phyloP scores from a whole-genome alignment of 2,888 invertebrate genomes.

The Philaethria dido region DNA sequence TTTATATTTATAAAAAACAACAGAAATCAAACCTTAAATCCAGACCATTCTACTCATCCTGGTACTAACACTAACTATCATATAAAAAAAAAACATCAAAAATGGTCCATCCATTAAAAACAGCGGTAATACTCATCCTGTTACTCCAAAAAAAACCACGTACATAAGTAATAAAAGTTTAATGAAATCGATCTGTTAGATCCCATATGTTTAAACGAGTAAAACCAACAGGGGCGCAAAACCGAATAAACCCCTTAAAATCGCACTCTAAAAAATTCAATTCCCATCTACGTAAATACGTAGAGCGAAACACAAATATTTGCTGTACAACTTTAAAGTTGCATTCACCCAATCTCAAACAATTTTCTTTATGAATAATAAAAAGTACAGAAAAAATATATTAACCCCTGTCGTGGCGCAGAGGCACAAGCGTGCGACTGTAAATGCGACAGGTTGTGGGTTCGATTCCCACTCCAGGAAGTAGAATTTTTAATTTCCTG shows the following conservation, averaged over 20 bases:
- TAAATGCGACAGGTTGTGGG: no score
- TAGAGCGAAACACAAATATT: conserved; percentile 19
- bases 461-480: no score
- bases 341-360: neutral
- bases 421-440: no score
- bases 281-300: conserved; percentile 18
- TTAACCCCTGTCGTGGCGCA: no score
- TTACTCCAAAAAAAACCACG: neutral
- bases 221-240: conserved; percentile 17
- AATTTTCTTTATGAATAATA: neutral
- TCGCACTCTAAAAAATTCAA: conserved; percentile 17
- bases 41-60: no score
- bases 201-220: conserved; percentile 6
- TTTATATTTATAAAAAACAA: no score
- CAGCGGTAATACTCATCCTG: no score
- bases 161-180: conserved; percentile 8
- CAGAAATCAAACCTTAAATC: no score
- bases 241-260: conserved; percentile 21
- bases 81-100: no score
- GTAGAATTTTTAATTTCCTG: no score
- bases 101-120: neutral
- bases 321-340: conserved; percentile 2
- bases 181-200: conserved; percentile 5
- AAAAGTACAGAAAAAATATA: neutral
- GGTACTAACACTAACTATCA: no score